Evolutionary conservation across 2,888 invertebrate species (phyloP).

Genomic region (Cenopis cana): DNA sequence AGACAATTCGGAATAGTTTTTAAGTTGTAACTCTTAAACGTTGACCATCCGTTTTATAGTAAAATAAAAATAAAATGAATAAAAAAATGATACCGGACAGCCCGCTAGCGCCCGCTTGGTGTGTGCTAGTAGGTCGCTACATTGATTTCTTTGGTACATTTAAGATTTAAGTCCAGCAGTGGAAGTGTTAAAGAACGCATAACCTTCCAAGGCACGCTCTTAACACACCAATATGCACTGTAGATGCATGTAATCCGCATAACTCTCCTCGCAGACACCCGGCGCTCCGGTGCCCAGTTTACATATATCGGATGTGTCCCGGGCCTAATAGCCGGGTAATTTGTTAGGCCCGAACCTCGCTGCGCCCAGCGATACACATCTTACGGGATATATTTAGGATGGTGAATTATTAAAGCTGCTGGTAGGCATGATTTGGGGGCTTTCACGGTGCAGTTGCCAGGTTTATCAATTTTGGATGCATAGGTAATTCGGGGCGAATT

Average conservation of each 20-base stretch:
- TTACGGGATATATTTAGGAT: slow-evolving; percentile 37
- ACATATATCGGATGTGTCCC: slow-evolving; percentile 48
- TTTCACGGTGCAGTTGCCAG: slow-evolving; percentile 8
- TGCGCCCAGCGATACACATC: slow-evolving; percentile 35
- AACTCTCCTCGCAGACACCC: slow-evolving; percentile 30
- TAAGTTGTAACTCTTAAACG: no score
- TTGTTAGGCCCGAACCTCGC: slow-evolving; percentile 48
- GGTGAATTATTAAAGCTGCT: slow-evolving; percentile 36
- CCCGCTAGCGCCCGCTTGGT: no score
- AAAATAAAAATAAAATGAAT: no score
- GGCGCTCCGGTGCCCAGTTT: slow-evolving; percentile 40
- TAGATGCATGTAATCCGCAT: slow-evolving; percentile 5
- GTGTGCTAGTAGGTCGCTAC: no score
- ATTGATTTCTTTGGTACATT: no score
- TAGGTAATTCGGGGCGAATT: neutral
- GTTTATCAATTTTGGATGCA: slow-evolving; percentile 16
- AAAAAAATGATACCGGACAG: no score
- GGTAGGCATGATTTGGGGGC: slow-evolving; percentile 17
- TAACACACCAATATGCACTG: no score
- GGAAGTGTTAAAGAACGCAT: no score
- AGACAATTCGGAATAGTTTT: no score
- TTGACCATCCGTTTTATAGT: no score
- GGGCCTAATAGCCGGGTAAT: slow-evolving; percentile 52
- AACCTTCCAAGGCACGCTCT: no score
- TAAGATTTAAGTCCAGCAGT: no score